Conservation (phyloP, 2,113 vertebrate species). For the Semnopithecus entellus region DNA sequence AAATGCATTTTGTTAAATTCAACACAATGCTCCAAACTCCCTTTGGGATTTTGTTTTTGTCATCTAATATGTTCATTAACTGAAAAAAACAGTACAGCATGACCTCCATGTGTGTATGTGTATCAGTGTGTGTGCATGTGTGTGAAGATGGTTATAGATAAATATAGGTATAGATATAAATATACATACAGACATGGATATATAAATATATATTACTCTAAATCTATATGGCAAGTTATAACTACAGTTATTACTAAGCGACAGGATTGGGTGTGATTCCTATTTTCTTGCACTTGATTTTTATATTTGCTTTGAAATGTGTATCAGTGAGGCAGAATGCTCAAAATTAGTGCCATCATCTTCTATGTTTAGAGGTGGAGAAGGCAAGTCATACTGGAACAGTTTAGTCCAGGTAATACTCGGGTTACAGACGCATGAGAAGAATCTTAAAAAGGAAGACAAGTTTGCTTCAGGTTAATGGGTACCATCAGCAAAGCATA, state of each 20-base stretch:
- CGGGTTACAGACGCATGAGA: neutral
- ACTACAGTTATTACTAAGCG: neutral
- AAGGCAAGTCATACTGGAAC: neutral
- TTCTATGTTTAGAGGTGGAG: neutral
- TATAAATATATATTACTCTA: neutral
- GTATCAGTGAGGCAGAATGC: neutral
- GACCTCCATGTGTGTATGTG: neutral
- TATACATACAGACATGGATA: neutral
- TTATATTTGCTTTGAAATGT: neutral
- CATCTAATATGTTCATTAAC: neutral
- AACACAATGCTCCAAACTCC: neutral
- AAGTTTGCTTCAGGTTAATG: neutral
- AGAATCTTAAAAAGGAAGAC: neutral
- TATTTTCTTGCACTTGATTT: neutral
- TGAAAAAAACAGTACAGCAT: neutral
- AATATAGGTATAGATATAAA: neutral
- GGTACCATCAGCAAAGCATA: neutral
- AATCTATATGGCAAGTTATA: neutral
- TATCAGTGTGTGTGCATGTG: neutral
- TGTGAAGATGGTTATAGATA: neutral
- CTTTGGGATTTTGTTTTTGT: neutral
- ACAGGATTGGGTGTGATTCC: neutral
- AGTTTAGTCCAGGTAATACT: neutral
- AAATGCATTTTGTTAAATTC: constrained; percentile 15
- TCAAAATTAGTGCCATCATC: neutral